These are phyloP conservation scores for Pterostichus niger DNA, from an alignment of 2,888 invertebrate genomes.

Conservation along the genomic window DNA sequence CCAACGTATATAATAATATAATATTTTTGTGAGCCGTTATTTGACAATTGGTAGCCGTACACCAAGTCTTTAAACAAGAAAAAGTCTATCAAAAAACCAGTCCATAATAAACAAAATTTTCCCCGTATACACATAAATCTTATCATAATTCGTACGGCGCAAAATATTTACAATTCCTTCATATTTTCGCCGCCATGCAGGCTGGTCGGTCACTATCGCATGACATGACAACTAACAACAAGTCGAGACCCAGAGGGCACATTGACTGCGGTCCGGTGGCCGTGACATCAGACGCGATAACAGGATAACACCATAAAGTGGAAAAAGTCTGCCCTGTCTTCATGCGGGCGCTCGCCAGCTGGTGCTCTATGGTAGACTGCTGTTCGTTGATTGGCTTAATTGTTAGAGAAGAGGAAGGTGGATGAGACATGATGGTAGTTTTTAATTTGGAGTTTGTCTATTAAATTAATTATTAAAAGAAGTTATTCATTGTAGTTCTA, in stretches of 20 bases:
- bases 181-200: constrained; percentile 14
- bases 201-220: background rate
- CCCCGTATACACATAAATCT: too few relatives aligned
- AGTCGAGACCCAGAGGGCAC: constrained; percentile 9
- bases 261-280: background rate
- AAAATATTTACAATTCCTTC: background rate
- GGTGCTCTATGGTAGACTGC: constrained; percentile 12
- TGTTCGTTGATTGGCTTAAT: background rate
- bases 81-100: too few relatives aligned
- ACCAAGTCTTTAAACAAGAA: too few relatives aligned
- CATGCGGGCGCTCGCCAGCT: constrained; percentile 15
- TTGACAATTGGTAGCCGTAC: too few relatives aligned
- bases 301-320: background rate
- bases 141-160: background rate
- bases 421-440: too few relatives aligned
- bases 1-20: too few relatives aligned
- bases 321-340: background rate
- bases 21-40: too few relatives aligned
- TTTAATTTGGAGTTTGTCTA: too few relatives aligned
- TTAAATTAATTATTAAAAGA: too few relatives aligned
- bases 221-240: background rate
- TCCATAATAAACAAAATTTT: too few relatives aligned
- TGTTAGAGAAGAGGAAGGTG: background rate
- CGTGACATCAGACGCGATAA: background rate
- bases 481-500: too few relatives aligned